Evolutionary conservation across 2,888 invertebrate species (phyloP), one percentile per base, ranked within the genome.

Genomic region (Troilus luridus): DNA sequence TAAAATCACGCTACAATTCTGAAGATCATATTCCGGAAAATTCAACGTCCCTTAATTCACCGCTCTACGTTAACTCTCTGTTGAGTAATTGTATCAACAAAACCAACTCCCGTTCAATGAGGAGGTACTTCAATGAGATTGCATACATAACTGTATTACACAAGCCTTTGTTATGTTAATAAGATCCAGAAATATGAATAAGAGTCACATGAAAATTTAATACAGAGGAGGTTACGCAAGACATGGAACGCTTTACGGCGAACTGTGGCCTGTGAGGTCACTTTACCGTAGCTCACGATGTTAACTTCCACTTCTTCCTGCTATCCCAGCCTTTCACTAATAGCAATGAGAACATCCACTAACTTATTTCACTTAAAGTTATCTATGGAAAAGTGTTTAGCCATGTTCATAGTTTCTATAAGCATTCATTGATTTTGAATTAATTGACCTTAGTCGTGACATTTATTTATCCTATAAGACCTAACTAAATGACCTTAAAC

Each of bases 141-240:
- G 72, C 27, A 72, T 72, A 27, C 14, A 24, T 41, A 19, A 77
- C 8, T 17, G 72, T 7, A 41, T 77, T 77, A 17, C 27, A 41
- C 17, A 41, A 77, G 17, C 11, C 7, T 41, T 41, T 77, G 14
- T 77, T 77, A 77, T 77, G 72, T 77, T 77, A 77, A 77, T 77
- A 77, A 77, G 72, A 77, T 77, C 72, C 41, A 77, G 72, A 77
- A 77, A 41, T 77, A 77, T 41, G 72, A 77, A 77, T 27, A 77
- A 27, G 72, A 19, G 41, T 77, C 19, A 41, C 17, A 77, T 77
- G 72, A 41, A 41, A 67, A 77, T 41, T 41, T 5, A 41, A 27
- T 41, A 77, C 14, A 0, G 17, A 77, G 6, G 14, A 17, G 14
- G 1, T 77, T 77, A 9, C 41, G 41, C 19, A 77, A 77, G 2